These are phyloP conservation scores for Philypnodon macrostomus DNA, from an alignment of 2,797 vertebrate species.

Conservation along the genomic window DNA sequence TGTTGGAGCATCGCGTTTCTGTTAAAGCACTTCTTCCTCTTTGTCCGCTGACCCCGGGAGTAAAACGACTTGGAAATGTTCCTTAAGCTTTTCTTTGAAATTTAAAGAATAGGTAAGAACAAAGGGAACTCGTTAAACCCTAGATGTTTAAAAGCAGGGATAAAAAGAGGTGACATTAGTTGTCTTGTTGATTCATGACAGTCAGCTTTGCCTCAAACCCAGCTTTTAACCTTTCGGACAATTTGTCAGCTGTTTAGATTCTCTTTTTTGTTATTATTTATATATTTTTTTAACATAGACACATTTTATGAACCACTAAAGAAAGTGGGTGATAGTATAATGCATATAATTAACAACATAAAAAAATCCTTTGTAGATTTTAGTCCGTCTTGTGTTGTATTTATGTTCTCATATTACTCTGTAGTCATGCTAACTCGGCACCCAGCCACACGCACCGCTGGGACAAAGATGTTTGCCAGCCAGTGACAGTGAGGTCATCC, in stretches of 20 bases:
- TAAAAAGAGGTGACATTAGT: constrained; percentile 20
- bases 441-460: constrained; percentile 28
- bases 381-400: constrained; percentile 26
- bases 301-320: too few species aligned
- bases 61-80: constrained; percentile 37
- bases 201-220: constrained; percentile 13
- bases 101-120: constrained; percentile 50
- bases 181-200: constrained; percentile 40
- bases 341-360: too few species aligned
- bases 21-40: constrained; percentile 50
- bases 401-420: constrained; percentile 30
- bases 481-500: constrained; percentile 58
- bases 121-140: constrained; percentile 55
- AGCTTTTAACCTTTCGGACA: neutral
- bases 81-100: constrained; percentile 53
- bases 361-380: too few species aligned
- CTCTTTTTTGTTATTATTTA: neutral
- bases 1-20: constrained; percentile 46
- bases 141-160: constrained; percentile 34
- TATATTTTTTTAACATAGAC: constrained; percentile 3
- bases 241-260: constrained; percentile 16
- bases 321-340: too few species aligned
- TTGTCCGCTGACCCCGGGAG: constrained; percentile 39
- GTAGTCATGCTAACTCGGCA: constrained; percentile 29
- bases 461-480: constrained; percentile 61